Evolutionary conservation across 2,113 vertebrate species (phyloP).

Genomic region (Esox niger): DNA sequence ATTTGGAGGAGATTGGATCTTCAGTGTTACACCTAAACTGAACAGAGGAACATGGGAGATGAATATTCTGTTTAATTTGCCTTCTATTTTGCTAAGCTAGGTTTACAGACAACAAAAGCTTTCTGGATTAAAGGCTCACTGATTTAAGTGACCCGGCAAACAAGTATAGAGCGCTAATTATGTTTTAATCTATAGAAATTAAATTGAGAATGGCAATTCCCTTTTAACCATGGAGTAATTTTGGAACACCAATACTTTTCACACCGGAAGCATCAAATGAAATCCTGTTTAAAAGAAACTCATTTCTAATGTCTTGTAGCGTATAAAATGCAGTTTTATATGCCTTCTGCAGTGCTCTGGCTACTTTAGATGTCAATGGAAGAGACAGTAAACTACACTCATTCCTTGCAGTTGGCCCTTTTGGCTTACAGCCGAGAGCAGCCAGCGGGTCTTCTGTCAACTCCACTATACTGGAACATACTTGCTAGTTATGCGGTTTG

Average conservation of each 20-base stretch:
- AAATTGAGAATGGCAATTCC: not conserved
- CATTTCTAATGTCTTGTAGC: not conserved
- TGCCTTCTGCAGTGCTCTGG: too few relatives aligned
- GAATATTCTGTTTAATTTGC: not conserved
- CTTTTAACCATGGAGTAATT: not conserved
- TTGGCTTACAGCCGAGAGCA: too few relatives aligned
- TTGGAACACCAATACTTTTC: not conserved
- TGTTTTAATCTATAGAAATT: not conserved
- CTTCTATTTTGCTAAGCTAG: conserved; percentile 1
- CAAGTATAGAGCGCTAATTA: not conserved
- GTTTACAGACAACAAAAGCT: not conserved
- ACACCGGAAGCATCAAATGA: not conserved
- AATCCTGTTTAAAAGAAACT: not conserved
- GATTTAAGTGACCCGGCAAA: not conserved
- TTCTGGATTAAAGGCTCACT: conserved; percentile 10
- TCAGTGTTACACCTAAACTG: conserved; percentile 20
- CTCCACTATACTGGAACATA: not conserved
- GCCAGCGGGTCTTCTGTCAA: too few relatives aligned
- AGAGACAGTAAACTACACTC: too few relatives aligned
- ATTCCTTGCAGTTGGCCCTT: too few relatives aligned
- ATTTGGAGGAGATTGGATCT: conserved; percentile 18
- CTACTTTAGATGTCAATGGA: too few relatives aligned
- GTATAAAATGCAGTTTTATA: not conserved
- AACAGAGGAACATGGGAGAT: not conserved
- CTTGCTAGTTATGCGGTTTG: not conserved